Base-by-base conservation (phyloP, 2,113 vertebrate genomes). In the Corythornis cristatus region DNA sequence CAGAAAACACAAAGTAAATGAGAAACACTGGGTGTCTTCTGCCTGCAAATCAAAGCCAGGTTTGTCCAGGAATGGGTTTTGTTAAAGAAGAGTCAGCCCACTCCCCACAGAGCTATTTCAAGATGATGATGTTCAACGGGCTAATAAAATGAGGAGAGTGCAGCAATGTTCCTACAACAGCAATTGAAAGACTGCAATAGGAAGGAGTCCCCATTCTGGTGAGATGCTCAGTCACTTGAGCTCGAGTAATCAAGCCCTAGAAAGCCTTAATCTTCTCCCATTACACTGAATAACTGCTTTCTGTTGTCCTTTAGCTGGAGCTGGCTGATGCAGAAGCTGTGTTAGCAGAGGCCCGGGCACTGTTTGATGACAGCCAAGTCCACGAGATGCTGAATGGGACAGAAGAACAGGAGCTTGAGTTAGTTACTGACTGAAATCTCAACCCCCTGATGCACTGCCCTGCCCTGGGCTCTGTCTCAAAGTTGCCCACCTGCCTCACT, bases 291-390 rank as follows among this genome's bases (percentile, higher is more conserved):
- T 82, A 82, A 94, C n/a, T 70, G n/a, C 42, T 73, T 83, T 40
- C 46, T 60, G 37, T 37, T 37, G 37, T 37, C 37, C 37, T 90
- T 85, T 76, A 99, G 99, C 61, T 99, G 31, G 94, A 97, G 61
- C 89, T 99, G 65, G 82, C 95, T 22, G 97, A 99, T 84, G 96
- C 98, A n/a, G 87, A 97, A 6, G 93, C 93, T 10, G 97, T 98
- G 78, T 90, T 98, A 82, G 92, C 94, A 82, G 96, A 98, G 68
- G 97, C 98, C 7, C 31, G 37, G 64, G 96, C 68, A 8, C 77
- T 26, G 40, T 90, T 97, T 93, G 85, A 90, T 19, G 77, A 95
- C 45, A 88, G 68, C 25, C 42, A 88, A 88, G 54, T 10, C 37
- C 93, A 91, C 46, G 0, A n/a, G 64, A 85, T 61, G 29, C 19